Base-by-base conservation (phyloP, 2,113 vertebrate species). In the Takifugu bimaculatus region DNA sequence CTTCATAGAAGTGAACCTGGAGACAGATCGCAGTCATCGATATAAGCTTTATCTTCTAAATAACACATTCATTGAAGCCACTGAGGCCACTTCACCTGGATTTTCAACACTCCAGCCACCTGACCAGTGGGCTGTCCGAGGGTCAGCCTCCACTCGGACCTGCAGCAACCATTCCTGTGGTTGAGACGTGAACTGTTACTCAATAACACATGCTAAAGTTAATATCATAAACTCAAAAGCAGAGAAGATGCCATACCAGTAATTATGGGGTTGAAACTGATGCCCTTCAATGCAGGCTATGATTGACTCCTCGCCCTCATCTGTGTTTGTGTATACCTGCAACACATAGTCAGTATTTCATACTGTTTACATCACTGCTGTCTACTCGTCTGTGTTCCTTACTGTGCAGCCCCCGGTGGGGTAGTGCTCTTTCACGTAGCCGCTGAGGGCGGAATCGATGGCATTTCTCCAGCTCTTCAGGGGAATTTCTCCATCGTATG, bases 211-310 rank as follows among this genome's bases (percentile, higher is more conserved):
- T 32, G 29, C 5, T 32, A 32, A 32, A 32, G 29, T 32, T 32
- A 32, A 32, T 32, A 6, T 4, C 5, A 32, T 32, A 32, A 32
- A 32, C 29, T 5, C 29, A 32, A 32, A 32, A 6, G 29, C 13
- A 39, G 12, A 5, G 26, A 52, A 11, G 47, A 54, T 13, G 74
- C 27, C n/a, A 3, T 82, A 99, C 96, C 96, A 98, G 82, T 98
- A 98, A 79, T 99, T 98, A 91, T 99, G 97, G 86, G 96, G 96
- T 92, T 99, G 95, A 87, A 99, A 99, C 82, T 98, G 95, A 91
- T 99, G 96, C 82, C 96, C 96, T 77, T 99, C 96, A 83, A 98
- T 97, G 84, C 96, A 99, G 52, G 93, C 95, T 83, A 98, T 97
- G 84, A 99, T 94, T 20, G 94, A 96, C 85, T 98, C 95, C 79